Evolutionary conservation across 2,888 invertebrate species (phyloP), one percentile per base, ranked within the genome.

Genomic region (Coleophora deauratella): DNA sequence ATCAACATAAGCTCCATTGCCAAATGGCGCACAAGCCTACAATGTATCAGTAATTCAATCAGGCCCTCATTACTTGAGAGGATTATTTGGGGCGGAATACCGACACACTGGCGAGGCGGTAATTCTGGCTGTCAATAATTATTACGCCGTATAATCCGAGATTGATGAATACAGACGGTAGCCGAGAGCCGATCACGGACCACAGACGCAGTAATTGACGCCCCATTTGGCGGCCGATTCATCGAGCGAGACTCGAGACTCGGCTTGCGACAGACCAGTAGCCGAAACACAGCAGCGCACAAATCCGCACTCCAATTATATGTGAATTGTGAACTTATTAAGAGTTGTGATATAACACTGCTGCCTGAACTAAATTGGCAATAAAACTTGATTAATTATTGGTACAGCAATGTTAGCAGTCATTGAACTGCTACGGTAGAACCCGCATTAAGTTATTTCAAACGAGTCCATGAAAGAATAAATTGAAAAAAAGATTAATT

Each of bases 101-200:
- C 38, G 45, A 53, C 21, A 53, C 49, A 55, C 45, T 35, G 30
- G 41, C 43, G 33, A 35, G 53, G 46, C 60, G 51, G 61, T 67
- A 66, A 68, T 67, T 66, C 64, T 55, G 53, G 57, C 70, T 69
- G 79, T 80, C 79, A 78, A 74, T 82, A 76, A 76, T 78, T 72
- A 81, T 76, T 74, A 74, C 62, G 52, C 51, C 50, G 62, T 62
- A 64, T 78, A 75, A 78, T 74, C 68, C 64, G 50, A 72, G 80
- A 82, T 81, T 79, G 77, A 81, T 80, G 74, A 65, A 62, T 54
- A 66, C 58, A 63, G 64, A 76, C 81, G 67, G 82, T 74, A 81
- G 81, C 66, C 45, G 47, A 47, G 50, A 52, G 49, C 52, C 55
- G 59, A 62, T 58, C 70, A 53, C 51, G 54, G 52, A 27, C 34